Evolutionary conservation across 2,888 invertebrate genomes (phyloP).

Genomic region (Leucoma salicis): DNA sequence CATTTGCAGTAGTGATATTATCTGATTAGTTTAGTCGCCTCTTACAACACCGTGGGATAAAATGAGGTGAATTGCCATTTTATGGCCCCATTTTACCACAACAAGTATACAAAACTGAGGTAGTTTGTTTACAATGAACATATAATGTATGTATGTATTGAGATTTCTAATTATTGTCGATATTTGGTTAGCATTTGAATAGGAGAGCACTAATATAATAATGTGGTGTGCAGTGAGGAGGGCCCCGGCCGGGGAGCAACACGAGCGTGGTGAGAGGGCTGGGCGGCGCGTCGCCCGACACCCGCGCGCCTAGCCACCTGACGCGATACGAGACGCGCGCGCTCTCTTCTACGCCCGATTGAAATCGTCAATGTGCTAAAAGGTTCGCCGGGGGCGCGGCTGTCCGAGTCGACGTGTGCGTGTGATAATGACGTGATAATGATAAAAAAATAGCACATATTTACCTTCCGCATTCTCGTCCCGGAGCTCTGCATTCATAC

Average conservation of each 20-base stretch:
- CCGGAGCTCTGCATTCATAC: conserved; percentile 68
- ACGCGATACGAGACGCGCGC: conserved; percentile 53
- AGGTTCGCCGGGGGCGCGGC: conserved; percentile 81
- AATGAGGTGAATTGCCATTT: too few species aligned
- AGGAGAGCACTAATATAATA: conserved; percentile 19
- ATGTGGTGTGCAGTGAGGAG: conserved; percentile 8
- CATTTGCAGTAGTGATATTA: too few species aligned
- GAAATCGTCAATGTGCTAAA: conserved; percentile 32
- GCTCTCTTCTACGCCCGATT: conserved; percentile 57
- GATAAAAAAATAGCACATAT: conserved; percentile 43
- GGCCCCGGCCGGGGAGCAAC: conserved; percentile 24
- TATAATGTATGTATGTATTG: too few species aligned
- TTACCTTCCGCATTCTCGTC: conserved; percentile 77
- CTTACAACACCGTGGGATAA: too few species aligned
- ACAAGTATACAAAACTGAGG: too few species aligned
- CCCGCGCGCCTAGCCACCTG: conserved; percentile 76
- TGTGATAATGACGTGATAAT: conserved; percentile 72
- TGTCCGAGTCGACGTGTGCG: conserved; percentile 80
- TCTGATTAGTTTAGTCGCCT: too few species aligned
- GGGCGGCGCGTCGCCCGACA: conserved; percentile 61
- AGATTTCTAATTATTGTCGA: too few species aligned
- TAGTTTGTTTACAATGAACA: too few species aligned
- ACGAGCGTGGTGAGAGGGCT: conserved; percentile 24
- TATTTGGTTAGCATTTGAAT: conserved; percentile 38
- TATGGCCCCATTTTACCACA: too few species aligned